phyloP scores from a whole-genome alignment of 2,888 invertebrate species.

The Acrobeloides nanus region DNA sequence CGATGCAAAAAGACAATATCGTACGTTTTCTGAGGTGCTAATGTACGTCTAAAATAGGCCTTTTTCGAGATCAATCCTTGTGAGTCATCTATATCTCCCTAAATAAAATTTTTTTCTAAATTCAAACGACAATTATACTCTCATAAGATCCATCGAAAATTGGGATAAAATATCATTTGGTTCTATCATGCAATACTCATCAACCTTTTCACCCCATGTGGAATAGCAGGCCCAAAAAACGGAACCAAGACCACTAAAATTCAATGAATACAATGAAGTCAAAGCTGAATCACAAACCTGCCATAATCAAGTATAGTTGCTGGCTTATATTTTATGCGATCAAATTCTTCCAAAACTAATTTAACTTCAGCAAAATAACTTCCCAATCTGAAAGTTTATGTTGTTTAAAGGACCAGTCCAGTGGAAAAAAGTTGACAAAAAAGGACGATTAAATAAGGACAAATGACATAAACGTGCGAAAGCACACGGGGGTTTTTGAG shows the following conservation, averaged over 20 bases:
- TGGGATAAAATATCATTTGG: conserved; percentile 74
- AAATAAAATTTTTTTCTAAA: neutral
- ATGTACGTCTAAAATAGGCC: conserved; percentile 2
- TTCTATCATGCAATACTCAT: conserved; percentile 80
- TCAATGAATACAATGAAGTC: too few species aligned
- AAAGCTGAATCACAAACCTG: too few species aligned
- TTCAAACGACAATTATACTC: conserved; percentile 20
- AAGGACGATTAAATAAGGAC: too few species aligned
- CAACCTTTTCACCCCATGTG: conserved; percentile 63
- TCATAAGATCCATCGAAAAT: conserved; percentile 56
- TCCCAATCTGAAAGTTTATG: conserved; percentile 28
- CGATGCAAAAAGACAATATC: conserved; percentile 48
- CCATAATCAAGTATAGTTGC: conserved; percentile 79
- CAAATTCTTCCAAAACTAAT: conserved; percentile 39
- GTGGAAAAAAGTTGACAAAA: too few species aligned
- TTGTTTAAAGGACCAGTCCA: too few species aligned
- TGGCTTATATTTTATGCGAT: conserved; percentile 66
- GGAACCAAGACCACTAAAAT: conserved; percentile 79
- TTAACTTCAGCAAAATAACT: conserved; percentile 46
- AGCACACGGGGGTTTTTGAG: too few species aligned
- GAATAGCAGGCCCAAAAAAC: conserved; percentile 67
- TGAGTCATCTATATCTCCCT: neutral
- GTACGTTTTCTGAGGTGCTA: conserved; percentile 27
- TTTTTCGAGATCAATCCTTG: neutral
- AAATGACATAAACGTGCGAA: too few species aligned